phyloP scores from a whole-genome alignment of 2,113 vertebrate species.

The Psilopsiagon aurifrons region DNA sequence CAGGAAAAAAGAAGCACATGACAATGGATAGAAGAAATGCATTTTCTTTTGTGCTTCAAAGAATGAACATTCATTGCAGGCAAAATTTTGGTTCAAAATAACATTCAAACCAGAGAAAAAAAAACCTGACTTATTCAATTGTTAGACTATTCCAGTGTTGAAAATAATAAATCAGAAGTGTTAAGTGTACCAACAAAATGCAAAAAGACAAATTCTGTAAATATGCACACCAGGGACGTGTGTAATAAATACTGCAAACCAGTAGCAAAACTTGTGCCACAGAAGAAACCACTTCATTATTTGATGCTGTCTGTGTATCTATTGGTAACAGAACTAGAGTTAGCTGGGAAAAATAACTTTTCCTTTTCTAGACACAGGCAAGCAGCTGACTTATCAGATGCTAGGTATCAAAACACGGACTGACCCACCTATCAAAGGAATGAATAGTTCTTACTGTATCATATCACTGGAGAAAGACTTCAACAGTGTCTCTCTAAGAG shows the following conservation, averaged over 20 bases:
- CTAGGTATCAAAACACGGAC: neutral
- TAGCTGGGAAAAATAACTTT: neutral
- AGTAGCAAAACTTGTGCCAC: neutral
- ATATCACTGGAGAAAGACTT: neutral
- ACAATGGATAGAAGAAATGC: neutral
- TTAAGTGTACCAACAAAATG: neutral
- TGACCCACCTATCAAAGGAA: fast-evolving
- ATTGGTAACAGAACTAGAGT: neutral
- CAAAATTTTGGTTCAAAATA: neutral
- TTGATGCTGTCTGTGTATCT: neutral
- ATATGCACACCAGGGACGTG: neutral
- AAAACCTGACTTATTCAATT: neutral
- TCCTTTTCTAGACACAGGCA: neutral
- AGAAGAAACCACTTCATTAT: neutral
- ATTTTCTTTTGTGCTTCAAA: neutral
- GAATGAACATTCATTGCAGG: neutral
- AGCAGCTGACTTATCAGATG: neutral
- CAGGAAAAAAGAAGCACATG: neutral
- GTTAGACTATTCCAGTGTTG: neutral
- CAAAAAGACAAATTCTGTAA: neutral
- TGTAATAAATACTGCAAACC: neutral
- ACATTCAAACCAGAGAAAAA: neutral
- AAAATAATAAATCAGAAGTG: neutral
- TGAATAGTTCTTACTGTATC: neutral
- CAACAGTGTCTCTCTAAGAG: neutral